These are phyloP conservation scores for Brotula barbata DNA, from an alignment of 2,797 vertebrate species.

Conservation along the genomic window DNA sequence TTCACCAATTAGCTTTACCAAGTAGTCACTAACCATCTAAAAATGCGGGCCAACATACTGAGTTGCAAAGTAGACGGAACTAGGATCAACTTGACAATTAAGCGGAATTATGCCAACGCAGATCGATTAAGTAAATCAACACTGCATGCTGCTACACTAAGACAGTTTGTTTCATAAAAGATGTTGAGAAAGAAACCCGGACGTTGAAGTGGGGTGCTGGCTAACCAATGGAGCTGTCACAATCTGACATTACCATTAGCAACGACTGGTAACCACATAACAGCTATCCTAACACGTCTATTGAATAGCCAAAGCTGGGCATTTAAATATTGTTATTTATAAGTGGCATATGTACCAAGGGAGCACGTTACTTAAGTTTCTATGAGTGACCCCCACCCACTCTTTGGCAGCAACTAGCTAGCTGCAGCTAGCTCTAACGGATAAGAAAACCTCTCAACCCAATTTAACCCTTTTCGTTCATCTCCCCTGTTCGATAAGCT, in stretches of 20 bases:
- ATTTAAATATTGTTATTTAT: no score
- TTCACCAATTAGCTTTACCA: conserved; percentile 50
- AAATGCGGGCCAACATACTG: conserved; percentile 30
- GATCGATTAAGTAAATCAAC: neutral
- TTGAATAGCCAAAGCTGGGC: no score
- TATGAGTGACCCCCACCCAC: conserved; percentile 58
- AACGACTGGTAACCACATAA: neutral
- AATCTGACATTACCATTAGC: conserved; percentile 37
- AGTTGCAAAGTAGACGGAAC: neutral
- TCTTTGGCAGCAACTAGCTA: conserved; percentile 52
- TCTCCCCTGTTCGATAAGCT: conserved; percentile 39
- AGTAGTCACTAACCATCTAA: conserved; percentile 30
- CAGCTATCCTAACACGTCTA: neutral
- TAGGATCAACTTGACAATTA: neutral
- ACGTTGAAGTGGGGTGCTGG: conserved; percentile 54
- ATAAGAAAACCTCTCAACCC: conserved; percentile 62
- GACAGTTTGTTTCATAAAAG: conserved; percentile 16
- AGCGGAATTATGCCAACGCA: accelerated
- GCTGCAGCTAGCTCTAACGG: conserved; percentile 53
- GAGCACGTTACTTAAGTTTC: conserved; percentile 18
- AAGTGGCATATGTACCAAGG: conserved; percentile 5
- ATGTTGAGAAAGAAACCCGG: conserved; percentile 42
- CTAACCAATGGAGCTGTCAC: conserved; percentile 53
- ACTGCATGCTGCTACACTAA: neutral
- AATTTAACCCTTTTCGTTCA: conserved; percentile 70